A percentile compares a stretch with the other conserved stretches of the same genome.
Conservation (phyloP, 2,888 invertebrate species). For the Minunthozetes semirufus region DNA sequence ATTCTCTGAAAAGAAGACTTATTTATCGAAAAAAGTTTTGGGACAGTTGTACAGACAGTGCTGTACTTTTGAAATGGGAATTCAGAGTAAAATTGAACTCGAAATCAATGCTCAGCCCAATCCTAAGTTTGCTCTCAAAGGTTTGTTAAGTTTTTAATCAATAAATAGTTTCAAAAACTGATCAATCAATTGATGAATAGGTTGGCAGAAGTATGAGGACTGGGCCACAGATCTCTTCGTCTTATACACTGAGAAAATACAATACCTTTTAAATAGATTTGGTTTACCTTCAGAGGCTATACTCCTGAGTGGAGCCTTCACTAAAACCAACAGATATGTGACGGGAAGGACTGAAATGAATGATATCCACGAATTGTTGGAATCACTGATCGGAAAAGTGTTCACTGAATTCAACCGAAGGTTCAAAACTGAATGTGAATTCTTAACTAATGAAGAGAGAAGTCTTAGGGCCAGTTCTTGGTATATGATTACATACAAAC, state of each 20-base stretch:
- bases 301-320: conserved; percentile 37
- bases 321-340: conserved; percentile 32
- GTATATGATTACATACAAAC: conserved; percentile 32
- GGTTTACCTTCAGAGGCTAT: conserved; percentile 38
- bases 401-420: conserved; percentile 29
- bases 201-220: conserved; percentile 39
- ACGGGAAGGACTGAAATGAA: conserved; percentile 36
- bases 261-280: conserved; percentile 39
- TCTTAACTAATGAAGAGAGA: conserved; percentile 2
- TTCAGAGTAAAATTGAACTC: not conserved
- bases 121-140: not conserved
- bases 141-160: not conserved
- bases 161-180: no score
- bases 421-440: conserved; percentile 34
- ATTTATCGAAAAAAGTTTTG: conserved; percentile 40
- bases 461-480: conserved; percentile 38
- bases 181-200: not conserved
- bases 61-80: conserved; percentile 35
- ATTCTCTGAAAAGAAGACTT: conserved; percentile 38
- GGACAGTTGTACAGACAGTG: conserved; percentile 41
- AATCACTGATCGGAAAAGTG: conserved; percentile 19
- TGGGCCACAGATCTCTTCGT: conserved; percentile 30
- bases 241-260: conserved; percentile 35
- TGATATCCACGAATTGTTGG: conserved; percentile 30
- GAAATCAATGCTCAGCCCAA: not conserved